Percentiles rank a stretch among this genome's conserved stretches.
These are phyloP conservation scores for Vulpes lagopus DNA, from an alignment of 2,113 vertebrate genomes.

Conservation along the genomic window DNA sequence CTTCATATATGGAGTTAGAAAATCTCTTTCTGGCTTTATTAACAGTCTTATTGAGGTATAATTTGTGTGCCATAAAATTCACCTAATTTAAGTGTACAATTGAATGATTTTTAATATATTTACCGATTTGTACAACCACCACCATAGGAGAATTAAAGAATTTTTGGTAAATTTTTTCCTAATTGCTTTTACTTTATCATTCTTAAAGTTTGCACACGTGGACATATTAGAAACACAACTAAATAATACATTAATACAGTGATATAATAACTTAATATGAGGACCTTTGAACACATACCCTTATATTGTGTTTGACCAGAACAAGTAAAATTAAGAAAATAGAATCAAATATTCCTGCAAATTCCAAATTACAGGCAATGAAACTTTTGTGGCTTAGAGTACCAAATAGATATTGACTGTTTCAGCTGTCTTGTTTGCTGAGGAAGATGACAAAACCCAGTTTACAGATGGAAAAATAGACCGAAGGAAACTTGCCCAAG, in stretches of 20 bases:
- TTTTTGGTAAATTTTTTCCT: not conserved
- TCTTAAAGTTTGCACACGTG: not conserved
- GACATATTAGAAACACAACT: not conserved
- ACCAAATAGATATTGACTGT: not conserved
- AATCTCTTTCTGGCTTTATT: not conserved
- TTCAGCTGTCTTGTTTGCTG: slow-evolving; percentile 1
- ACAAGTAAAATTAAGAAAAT: not conserved
- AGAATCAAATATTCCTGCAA: not conserved
- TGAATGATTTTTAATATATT: not conserved
- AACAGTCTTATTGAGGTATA: not conserved
- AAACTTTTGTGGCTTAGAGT: not conserved
- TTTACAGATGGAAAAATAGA: not conserved
- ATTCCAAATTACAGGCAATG: not conserved
- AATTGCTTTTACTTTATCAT: not conserved
- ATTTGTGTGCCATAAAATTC: not conserved
- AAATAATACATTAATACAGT: not conserved
- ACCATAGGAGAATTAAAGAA: not conserved
- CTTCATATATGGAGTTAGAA: not conserved
- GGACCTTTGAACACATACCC: not conserved
- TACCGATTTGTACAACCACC: not conserved
- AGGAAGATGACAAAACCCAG: not conserved
- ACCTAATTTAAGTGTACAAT: not conserved
- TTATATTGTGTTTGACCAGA: not conserved
- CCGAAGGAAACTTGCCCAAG: not conserved
- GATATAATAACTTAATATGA: not conserved